These are phyloP conservation scores for Choristoneura rosaceana DNA, from an alignment of 2,888 invertebrate genomes.

Conservation along the genomic window DNA sequence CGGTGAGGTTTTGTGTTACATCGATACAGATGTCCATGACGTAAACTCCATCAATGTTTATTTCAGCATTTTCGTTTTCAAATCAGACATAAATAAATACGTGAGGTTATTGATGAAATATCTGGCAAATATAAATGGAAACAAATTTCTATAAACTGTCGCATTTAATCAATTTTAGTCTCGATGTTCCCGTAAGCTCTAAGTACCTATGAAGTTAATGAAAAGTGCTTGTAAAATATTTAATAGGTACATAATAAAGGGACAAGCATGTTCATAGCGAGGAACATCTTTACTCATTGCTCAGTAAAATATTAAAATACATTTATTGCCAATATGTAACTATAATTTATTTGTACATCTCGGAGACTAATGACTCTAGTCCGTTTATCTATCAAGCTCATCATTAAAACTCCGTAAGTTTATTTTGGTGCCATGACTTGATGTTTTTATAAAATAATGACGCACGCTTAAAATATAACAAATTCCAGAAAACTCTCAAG, in stretches of 20 bases:
- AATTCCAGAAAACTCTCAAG: slow-evolving; percentile 62
- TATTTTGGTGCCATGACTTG: slow-evolving; percentile 63
- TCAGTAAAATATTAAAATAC: slow-evolving; percentile 3
- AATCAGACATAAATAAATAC: too few relatives aligned
- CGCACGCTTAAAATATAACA: slow-evolving; percentile 66
- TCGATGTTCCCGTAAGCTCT: too few relatives aligned
- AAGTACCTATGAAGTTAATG: too few relatives aligned
- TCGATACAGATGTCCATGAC: slow-evolving; percentile 28
- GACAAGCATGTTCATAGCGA: not conserved
- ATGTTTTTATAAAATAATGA: slow-evolving; percentile 68
- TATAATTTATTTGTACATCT: slow-evolving; percentile 11
- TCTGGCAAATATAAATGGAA: too few relatives aligned
- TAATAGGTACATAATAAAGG: too few relatives aligned
- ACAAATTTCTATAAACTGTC: not conserved
- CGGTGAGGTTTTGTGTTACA: slow-evolving; percentile 35
- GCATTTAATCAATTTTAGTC: not conserved
- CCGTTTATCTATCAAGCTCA: slow-evolving; percentile 59
- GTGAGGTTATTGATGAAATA: too few relatives aligned
- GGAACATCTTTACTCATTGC: not conserved
- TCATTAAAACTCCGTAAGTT: slow-evolving; percentile 65
- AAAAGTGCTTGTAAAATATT: too few relatives aligned
- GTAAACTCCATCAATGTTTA: slow-evolving; percentile 20
- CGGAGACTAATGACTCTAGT: slow-evolving; percentile 49
- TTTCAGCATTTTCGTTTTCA: not conserved
- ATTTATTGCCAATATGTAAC: slow-evolving; percentile 20